These are phyloP conservation scores for Danionella cerebrum DNA, from an alignment of 2,113 vertebrate genomes.

Conservation along the genomic window DNA sequence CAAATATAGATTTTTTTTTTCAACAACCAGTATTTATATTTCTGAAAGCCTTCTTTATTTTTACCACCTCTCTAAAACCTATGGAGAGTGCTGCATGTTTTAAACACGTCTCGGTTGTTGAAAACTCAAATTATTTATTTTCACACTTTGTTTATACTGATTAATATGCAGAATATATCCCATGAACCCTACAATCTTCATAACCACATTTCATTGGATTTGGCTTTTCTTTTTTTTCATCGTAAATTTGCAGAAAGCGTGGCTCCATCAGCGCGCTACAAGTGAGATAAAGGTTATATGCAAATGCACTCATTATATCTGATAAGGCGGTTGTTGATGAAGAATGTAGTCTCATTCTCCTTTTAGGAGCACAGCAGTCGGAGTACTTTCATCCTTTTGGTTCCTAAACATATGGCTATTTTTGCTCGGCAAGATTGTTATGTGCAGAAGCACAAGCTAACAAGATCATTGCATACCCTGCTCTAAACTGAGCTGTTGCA, in stretches of 20 bases:
- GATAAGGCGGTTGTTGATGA: constrained; percentile 24
- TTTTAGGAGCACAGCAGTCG: neutral
- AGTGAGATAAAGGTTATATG: constrained; percentile 38
- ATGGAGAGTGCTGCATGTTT: too few species aligned
- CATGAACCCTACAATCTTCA: constrained; percentile 7
- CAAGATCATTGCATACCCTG: neutral
- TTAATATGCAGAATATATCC: neutral
- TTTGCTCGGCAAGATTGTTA: neutral
- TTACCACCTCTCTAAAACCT: too few species aligned
- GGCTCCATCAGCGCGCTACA: constrained; percentile 8
- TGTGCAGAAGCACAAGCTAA: neutral
- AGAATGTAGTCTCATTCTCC: constrained; percentile 4
- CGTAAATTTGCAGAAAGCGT: constrained; percentile 10
- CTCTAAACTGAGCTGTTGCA: neutral
- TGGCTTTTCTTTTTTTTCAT: neutral
- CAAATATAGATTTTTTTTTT: too few species aligned
- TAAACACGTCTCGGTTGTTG: neutral
- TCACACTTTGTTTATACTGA: neutral
- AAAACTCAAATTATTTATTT: neutral
- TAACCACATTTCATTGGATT: neutral
- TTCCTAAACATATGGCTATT: constrained; percentile 8
- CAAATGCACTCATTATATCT: constrained; percentile 39
- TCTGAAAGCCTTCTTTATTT: too few species aligned
- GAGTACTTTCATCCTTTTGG: neutral
- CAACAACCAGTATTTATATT: too few species aligned